phyloP scores from a whole-genome alignment of 2,888 invertebrate genomes.

The Myathropa florea region DNA sequence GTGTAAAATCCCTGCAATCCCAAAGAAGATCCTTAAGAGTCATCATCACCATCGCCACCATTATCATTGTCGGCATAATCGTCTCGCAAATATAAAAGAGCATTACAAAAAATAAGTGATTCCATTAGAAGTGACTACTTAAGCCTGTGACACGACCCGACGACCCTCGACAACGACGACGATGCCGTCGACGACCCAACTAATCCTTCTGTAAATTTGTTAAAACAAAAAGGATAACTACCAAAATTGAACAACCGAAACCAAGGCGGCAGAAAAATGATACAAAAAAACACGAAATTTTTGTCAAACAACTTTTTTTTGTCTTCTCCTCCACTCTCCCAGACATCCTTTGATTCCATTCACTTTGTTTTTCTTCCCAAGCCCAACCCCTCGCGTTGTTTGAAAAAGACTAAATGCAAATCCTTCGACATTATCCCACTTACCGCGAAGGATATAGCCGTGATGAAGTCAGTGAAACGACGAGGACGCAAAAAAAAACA shows the following conservation, averaged over 20 bases:
- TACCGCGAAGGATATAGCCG: constrained; percentile 66
- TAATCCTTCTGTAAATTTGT: constrained; percentile 80
- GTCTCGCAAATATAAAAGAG: constrained; percentile 54
- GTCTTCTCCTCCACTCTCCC: constrained; percentile 17
- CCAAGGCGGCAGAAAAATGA: neutral
- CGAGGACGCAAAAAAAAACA: neutral
- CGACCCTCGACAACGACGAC: neutral
- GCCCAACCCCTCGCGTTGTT: constrained; percentile 18
- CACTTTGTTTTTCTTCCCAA: neutral
- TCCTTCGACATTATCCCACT: constrained; percentile 63
- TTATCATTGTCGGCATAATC: constrained; percentile 47
- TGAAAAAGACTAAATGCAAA: constrained; percentile 65
- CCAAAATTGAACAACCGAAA: constrained; percentile 35
- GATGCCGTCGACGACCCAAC: constrained; percentile 74
- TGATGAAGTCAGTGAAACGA: constrained; percentile 57
- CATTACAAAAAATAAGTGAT: constrained; percentile 73
- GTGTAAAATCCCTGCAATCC: constrained; percentile 32
- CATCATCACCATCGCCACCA: constrained; percentile 51
- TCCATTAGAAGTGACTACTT: constrained; percentile 72
- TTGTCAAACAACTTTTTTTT: constrained; percentile 18
- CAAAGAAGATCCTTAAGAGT: constrained; percentile 18
- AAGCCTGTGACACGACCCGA: constrained; percentile 65
- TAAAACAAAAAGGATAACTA: constrained; percentile 71
- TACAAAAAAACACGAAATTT: constrained; percentile 23
- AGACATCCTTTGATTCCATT: constrained; percentile 1